Evolutionary conservation across 2,113 vertebrate genomes (phyloP), one percentile per base, ranked within the genome.

Genomic region (Microcebus ravelobensis): DNA sequence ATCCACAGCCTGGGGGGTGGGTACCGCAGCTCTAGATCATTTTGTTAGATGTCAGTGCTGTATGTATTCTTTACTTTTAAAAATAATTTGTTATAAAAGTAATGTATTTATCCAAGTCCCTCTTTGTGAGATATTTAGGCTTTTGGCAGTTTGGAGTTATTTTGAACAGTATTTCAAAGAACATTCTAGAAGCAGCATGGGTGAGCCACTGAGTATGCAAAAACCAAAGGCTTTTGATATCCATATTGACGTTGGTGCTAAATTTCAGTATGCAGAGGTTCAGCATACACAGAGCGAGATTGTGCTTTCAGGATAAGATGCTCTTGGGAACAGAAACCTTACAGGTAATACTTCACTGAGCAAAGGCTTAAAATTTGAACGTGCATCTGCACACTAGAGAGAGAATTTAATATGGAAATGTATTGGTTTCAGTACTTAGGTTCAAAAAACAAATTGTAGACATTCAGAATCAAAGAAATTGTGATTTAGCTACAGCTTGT

Each of bases 51-150:
- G 25, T 74, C 57, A 23, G 80, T 70, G 12, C 45, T 50, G 2
- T 79, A 13, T 55, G 80, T 74, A 48, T 79, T 83, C 7, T 52
- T 68, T 42, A 50, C 34, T 81, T 87, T 81, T 6, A 70, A 81
- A 87, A 87, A 74, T 45, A 67, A 34, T 21, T 59, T 71, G 68
- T 71, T 36, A 71, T 80, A 55, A 55, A 77, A 96, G 18, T 42
- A 91, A 36, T 68, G 68, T 90, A 50, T 77, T 81, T 90, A 61
- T 67, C 27, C 36, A 65, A 71, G 52, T 31, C 52, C 68, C 36
- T 86, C 0, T 5, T 55, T 68, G 31, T 45, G 6, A 27, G 31
- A 10, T 61, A 39, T 52, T 87, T 13, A 31, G 42, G 36, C 29
- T 82, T 29, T 55, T 88, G 79, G 86, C 17, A 65, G 34, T 57